Conservation (phyloP, 2,797 vertebrate genomes). For the Girardinus metallicus region DNA sequence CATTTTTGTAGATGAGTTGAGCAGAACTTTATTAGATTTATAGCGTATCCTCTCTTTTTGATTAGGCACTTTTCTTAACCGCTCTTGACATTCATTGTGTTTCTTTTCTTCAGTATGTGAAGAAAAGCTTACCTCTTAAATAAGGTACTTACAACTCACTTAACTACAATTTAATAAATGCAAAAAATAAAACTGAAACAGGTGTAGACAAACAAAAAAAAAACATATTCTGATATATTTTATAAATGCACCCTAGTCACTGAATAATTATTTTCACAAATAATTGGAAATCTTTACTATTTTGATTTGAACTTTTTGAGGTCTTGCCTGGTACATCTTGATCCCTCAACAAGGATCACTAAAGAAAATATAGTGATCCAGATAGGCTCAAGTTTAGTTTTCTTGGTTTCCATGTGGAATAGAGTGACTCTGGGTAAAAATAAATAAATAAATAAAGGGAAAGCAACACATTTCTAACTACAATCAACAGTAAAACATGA, state of each 20-base stretch:
- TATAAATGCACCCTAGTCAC: not conserved
- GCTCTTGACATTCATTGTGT: not conserved
- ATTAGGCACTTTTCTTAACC: not conserved
- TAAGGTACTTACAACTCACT: not conserved
- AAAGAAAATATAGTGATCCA: constrained; percentile 18
- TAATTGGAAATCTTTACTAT: not conserved
- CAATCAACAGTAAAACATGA: constrained; percentile 58
- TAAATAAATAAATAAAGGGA: constrained; percentile 1
- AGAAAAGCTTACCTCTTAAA: not conserved
- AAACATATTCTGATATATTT: not conserved
- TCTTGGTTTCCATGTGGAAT: constrained; percentile 29
- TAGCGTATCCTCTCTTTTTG: not conserved
- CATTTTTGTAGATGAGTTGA: not conserved
- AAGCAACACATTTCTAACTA: constrained; percentile 36
- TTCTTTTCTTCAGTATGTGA: not conserved
- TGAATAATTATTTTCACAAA: not conserved
- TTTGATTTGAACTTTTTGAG: not conserved
- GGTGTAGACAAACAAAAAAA: not conserved
- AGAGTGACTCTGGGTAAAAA: constrained; percentile 23
- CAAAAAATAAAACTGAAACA: not conserved
- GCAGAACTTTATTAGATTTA: not conserved
- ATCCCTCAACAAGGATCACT: too few relatives aligned
- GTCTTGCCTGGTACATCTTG: not conserved
- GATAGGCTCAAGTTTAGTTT: constrained; percentile 8
- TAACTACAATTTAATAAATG: not conserved